A percentile compares a stretch with the other conserved stretches of the same genome.
Conservation (phyloP, 2,888 invertebrate species). For the Tipula vernalis region DNA sequence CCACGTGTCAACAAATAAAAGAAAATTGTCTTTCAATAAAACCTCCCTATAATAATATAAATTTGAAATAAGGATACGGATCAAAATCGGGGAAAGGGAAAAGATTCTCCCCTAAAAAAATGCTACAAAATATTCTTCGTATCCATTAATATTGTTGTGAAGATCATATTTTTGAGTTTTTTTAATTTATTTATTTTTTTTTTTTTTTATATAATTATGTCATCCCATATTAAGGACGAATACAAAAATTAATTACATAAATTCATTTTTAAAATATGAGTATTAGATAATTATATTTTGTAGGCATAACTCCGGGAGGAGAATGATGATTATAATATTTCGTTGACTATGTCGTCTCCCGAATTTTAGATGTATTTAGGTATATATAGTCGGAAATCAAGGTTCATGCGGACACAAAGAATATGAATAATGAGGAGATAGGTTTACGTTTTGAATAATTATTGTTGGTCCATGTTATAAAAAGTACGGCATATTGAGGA, state of each 20-base stretch:
- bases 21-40: not conserved
- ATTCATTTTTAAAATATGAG: not conserved
- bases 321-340: not conserved
- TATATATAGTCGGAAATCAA: not conserved
- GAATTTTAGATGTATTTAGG: not conserved
- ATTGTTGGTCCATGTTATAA: not conserved
- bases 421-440: not conserved
- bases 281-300: not conserved
- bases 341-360: not conserved
- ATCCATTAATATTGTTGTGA: not conserved
- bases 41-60: not conserved
- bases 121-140: not conserved
- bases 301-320: not conserved
- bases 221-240: not conserved
- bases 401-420: not conserved
- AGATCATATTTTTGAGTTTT: not conserved
- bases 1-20: not conserved
- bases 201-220: not conserved
- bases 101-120: not conserved
- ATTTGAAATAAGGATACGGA: not conserved
- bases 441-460: not conserved
- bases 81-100: not conserved
- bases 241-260: not conserved
- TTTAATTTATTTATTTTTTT: not conserved
- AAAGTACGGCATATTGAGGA: not conserved